Evolutionary conservation across 30 jellyfish, hydroid and myxozoan species (phyloP).

Genomic region (Aurelia coerulea): DNA sequence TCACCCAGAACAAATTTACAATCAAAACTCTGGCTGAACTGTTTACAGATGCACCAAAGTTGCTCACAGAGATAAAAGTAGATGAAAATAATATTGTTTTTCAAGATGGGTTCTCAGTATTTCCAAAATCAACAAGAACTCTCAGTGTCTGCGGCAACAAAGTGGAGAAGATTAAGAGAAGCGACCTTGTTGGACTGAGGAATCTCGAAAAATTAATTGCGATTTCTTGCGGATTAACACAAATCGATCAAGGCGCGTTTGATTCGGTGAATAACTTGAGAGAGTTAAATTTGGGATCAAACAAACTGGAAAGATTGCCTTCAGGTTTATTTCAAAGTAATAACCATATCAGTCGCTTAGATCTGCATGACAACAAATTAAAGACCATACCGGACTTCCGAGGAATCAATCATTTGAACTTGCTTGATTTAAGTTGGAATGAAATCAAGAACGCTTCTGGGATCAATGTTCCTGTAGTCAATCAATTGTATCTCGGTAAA

Average conservation of each 20-base stretch:
- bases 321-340: slow-evolving; percentile 1
- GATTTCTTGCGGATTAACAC: slow-evolving; percentile 3
- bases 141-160: slow-evolving; percentile 3
- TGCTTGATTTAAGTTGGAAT: slow-evolving; percentile 21
- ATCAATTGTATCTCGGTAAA: neutral
- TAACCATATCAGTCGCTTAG: neutral
- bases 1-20: slow-evolving; percentile 4
- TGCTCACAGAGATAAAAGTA: neutral
- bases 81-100: neutral
- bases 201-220: neutral
- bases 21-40: neutral
- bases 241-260: slow-evolving; percentile 28
- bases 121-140: neutral
- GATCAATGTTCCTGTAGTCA: neutral
- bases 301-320: slow-evolving; percentile 29
- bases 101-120: neutral
- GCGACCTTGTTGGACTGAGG: neutral
- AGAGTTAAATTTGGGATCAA: slow-evolving; percentile 8
- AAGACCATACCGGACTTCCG: slow-evolving; percentile 35
- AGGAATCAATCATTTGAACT: neutral
- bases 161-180: neutral
- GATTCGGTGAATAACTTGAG: slow-evolving; percentile 4
- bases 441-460: neutral
- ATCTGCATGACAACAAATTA: slow-evolving; percentile 10
- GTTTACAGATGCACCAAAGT: neutral